Conservation (phyloP, 2,888 invertebrate genomes). For the Orthonychiurus folsomi region DNA sequence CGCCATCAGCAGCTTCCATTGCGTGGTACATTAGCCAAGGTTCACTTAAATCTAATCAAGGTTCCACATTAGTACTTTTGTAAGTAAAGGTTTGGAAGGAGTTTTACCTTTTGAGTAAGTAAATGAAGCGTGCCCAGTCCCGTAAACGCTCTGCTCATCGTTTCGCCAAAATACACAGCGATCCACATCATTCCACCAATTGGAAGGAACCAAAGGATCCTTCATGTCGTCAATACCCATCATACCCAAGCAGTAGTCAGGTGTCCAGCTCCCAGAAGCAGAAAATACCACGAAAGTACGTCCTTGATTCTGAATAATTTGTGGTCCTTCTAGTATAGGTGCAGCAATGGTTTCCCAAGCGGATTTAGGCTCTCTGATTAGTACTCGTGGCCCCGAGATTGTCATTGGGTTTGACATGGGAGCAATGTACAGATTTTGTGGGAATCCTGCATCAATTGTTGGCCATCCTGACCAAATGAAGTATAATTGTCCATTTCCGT, state of each 20-base stretch:
- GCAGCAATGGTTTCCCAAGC: constrained; percentile 28
- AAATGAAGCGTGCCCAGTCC: constrained; percentile 13
- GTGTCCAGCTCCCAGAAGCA: constrained; percentile 32
- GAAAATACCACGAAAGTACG: constrained; percentile 35
- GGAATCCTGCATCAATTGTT: constrained; percentile 25
- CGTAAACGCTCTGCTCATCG: constrained; percentile 10
- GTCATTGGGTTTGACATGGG: constrained; percentile 31
- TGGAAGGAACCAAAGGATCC: constrained; percentile 12
- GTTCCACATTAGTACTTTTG: no score
- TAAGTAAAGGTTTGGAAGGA: background rate
- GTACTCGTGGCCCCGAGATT: constrained; percentile 26
- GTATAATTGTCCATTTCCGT: constrained; percentile 32
- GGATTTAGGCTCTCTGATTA: constrained; percentile 24
- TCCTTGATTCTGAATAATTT: constrained; percentile 30
- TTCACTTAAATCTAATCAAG: constrained; percentile 28
- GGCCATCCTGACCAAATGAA: constrained; percentile 38
- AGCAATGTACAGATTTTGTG: constrained; percentile 37
- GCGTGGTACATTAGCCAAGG: constrained; percentile 38
- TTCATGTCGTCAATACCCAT: constrained; percentile 20
- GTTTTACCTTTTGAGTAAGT: constrained; percentile 4
- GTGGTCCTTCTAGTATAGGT: constrained; percentile 30
- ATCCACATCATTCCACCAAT: constrained; percentile 12
- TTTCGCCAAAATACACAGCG: constrained; percentile 9
- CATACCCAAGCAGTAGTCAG: constrained; percentile 34
- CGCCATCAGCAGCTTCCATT: constrained; percentile 31